Evolutionary conservation across 2,113 vertebrate species (phyloP), one percentile per base, ranked within the genome.

Genomic region (Entelurus aequoreus): DNA sequence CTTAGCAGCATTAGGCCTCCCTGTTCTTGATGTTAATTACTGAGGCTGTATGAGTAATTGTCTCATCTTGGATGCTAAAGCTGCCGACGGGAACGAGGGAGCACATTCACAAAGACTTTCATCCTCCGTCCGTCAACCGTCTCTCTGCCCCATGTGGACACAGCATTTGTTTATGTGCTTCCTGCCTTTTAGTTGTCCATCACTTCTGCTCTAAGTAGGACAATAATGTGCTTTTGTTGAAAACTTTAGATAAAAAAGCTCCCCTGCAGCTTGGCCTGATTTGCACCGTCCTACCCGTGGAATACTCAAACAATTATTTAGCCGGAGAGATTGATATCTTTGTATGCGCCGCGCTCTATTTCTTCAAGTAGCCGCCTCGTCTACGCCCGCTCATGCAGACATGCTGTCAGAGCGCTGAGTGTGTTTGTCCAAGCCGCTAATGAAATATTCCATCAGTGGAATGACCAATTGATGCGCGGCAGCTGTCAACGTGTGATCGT

Each of bases 11-110:
- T 77, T 73, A 70, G 65, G 53, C 64, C 69, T 68, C 55, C 16
- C 66, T 59, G 63, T 81, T 61, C 63, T 64, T 77, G 72, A 44
- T 74, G 77, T 72, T 86, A 86, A 86, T 87, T 82, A 84, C 75
- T 52, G 50, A 44, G 65, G 54, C 57, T 63, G 51, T 54, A 5
- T 62, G 63, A 84, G 74, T 77, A 84, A 85, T 79, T 74, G 74
- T 64, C 58, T 82, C 35, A 53, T 75, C 53, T 55, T 68, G 71
- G 62, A 66, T 60, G 44, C 55, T 61, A 49, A 69, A 65, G 70
- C 62, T 40, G 42, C 40, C 52, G 14, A n/a, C 13, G 35, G 35
- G 4, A 38, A 37, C 13, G 4, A 6, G 35, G 42, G 42, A 12
- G 42, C 42, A 12, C 42, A 12, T 37, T 54, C 13, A 8, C 53